Percentiles rank a stretch among this genome's conserved stretches.
phyloP scores from a whole-genome alignment of 2,888 invertebrate genomes.

The Epistrophe eligans region DNA sequence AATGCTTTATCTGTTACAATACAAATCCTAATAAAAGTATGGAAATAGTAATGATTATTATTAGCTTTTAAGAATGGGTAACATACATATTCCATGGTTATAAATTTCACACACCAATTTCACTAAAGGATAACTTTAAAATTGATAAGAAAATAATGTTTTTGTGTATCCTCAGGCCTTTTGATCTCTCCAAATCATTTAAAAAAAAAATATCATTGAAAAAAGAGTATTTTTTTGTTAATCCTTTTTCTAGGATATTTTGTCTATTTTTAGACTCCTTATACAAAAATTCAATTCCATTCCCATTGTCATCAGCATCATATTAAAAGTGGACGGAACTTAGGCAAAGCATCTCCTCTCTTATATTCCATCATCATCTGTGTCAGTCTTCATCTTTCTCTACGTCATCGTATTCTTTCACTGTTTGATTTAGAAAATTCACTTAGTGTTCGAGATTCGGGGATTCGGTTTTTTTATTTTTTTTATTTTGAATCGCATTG shows the following conservation, averaged over 20 bases:
- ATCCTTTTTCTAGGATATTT: slow-evolving; percentile 33
- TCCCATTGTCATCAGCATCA: slow-evolving; percentile 57
- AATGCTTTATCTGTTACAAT: too few species aligned
- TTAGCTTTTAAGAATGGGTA: too few species aligned
- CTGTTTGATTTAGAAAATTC: slow-evolving; percentile 59
- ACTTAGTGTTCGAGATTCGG: slow-evolving; percentile 64
- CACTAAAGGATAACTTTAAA: neutral
- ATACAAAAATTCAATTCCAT: slow-evolving; percentile 62
- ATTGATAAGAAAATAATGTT: neutral
- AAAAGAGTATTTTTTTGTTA: neutral
- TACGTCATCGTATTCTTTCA: slow-evolving; percentile 32
- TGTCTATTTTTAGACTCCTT: slow-evolving; percentile 15
- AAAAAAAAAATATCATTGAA: neutral
- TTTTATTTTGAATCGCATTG: slow-evolving; percentile 47
- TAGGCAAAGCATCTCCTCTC: slow-evolving; percentile 3
- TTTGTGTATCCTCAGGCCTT: neutral
- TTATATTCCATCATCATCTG: neutral
- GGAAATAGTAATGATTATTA: too few species aligned
- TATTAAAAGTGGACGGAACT: slow-evolving; percentile 50
- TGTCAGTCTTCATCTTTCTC: slow-evolving; percentile 15
- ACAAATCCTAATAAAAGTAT: too few species aligned
- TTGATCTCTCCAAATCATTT: neutral
- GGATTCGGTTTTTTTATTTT: slow-evolving; percentile 35
- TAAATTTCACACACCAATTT: too few species aligned
- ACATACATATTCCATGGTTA: too few species aligned